Evolutionary conservation across 2,888 invertebrate species (phyloP), one percentile per base, ranked within the genome.

Genomic region (Heliconius aoede): DNA sequence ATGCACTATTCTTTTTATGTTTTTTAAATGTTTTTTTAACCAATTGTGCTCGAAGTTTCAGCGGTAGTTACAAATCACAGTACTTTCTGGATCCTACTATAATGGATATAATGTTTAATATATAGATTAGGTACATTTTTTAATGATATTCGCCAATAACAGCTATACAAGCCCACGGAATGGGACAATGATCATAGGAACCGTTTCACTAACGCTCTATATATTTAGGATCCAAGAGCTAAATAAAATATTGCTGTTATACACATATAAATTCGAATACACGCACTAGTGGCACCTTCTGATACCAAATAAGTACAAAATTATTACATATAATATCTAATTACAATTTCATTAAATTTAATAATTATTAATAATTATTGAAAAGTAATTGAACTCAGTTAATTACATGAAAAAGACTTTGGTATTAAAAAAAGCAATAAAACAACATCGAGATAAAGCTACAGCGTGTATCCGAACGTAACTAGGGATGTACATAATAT

Each of bases 1-100:
- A 83, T 85, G 84, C 80, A 82, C 80, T 78, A 79, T 83, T 83
- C 78, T 72, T 78, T 82, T 60, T 60, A 60, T 60, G 26, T 60
- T 60, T 82, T 82, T 81, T 82, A 76, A 76, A 74, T 74, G 81
- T 82, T 81, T 83, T n/a, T 79, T 83, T 81, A 84, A 85, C 85
- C 84, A 85, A 89, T 87, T 88, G 87, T 87, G 88, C 86, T 89
- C 85, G 83, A 85, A 85, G 85, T 83, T 86, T 86, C 82, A 85
- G 84, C 85, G 89, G 90, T 91, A 91, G 89, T 89, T 89, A 90
- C 90, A 86, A 87, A 91, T 92, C 91, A 92, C 92, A 92, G 93
- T 93, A 92, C 90, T 85, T 84, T 86, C 87, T 87, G 89, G 87
- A 89, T 89, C 85, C 89, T 91, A 92, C 87, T 84, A 86, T 86